Base-by-base conservation (phyloP, 2,888 invertebrate species). In the Pristionchus japonicus region DNA sequence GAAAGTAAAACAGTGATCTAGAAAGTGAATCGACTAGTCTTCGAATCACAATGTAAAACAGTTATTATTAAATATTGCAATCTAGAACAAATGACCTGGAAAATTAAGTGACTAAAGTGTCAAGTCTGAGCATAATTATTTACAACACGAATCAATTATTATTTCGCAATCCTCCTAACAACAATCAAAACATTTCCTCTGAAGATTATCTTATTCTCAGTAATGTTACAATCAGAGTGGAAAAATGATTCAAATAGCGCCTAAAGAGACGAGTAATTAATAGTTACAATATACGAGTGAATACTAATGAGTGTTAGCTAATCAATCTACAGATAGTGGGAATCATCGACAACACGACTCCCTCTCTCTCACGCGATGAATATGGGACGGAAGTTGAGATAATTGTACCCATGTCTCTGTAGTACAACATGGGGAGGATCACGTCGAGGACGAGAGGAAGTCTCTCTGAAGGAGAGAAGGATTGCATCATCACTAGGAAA, bases 331-430 rank as follows among this genome's bases (percentile, higher is more conserved):
- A 13, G 34, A n/a, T 34, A 31, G 34, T 20, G 37, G 15, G 52
- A n/a, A 4, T 0, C n/a, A 43, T 20, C 2, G n/a, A 40, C 20
- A 11, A 3, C 2, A 40, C 31, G 40, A 37, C 34, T 34, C 11
- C 11, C 70, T 11, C 40, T 23, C 17, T 80, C 80, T 49, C 49
- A 80, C 20, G 80, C 80, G 15, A 80, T 80, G 47, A 80, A 80
- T 49, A 80, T 49, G n/a, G 80, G 80, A 23, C 80, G 47, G 77
- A 87, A 87, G n/a, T 87, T 87, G 74, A 87, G 87, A 34, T 77
- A 87, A 74, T 87, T 87, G 27, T 87, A 87, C 23, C 37, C 87
- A 27, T 87, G 74, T 77, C 77, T 70, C 77, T 87, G 87, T n/a
- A 87, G 87, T n/a, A 77, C 77, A 7, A 87, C 57, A 37, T 87